Evolutionary conservation across 1,140 invertebrate species (phyloP).

Genomic region (Philotrypesis tridentata): DNA sequence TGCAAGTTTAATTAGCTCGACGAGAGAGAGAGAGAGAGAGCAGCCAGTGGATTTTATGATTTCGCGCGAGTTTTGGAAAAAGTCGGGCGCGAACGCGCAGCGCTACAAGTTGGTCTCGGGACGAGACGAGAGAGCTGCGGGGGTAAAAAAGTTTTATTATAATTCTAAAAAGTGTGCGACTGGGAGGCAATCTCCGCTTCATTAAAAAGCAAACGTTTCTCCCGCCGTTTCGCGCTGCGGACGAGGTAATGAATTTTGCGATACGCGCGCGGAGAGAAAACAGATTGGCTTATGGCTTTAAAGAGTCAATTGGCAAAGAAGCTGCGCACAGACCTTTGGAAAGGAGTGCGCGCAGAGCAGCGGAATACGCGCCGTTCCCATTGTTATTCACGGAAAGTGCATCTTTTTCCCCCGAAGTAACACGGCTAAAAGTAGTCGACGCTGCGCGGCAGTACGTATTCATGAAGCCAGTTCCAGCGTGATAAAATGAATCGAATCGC

Average conservation of each 20-base stretch:
- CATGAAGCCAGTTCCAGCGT: neutral
- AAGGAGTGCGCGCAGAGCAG: neutral
- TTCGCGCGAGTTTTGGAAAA: too few species aligned
- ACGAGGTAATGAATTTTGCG: neutral
- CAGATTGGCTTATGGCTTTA: neutral
- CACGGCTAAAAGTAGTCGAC: neutral
- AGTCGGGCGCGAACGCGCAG: too few species aligned
- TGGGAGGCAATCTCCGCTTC: neutral
- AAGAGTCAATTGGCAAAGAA: neutral
- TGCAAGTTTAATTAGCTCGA: too few species aligned
- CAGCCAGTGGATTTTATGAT: too few species aligned
- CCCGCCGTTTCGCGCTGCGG: too few species aligned
- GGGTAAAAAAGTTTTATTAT: too few species aligned
- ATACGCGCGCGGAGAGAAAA: neutral
- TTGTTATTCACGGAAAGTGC: neutral
- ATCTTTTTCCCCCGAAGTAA: neutral
- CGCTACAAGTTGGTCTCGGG: too few species aligned
- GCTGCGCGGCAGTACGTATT: neutral
- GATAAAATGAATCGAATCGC: neutral
- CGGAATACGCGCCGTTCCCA: neutral
- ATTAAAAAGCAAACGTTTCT: neutral
- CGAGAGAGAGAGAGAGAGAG: too few species aligned
- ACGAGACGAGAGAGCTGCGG: too few species aligned
- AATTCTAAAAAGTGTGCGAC: too few species aligned
- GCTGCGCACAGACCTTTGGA: neutral